These are phyloP conservation scores for Austrofundulus limnaeus DNA, from an alignment of 2,113 vertebrate species.

Conservation along the genomic window DNA sequence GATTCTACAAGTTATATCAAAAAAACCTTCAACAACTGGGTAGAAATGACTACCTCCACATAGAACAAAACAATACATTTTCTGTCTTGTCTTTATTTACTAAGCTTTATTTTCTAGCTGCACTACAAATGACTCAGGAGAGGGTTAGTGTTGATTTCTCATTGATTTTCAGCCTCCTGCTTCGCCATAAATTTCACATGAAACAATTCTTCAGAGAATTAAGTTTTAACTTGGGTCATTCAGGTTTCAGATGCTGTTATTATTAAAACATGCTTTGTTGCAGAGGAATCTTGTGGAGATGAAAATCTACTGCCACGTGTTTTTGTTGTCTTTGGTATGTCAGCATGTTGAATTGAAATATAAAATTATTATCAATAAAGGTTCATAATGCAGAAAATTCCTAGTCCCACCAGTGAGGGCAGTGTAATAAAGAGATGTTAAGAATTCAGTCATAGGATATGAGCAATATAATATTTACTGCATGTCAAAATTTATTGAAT, in stretches of 20 bases:
- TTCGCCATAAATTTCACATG: slow-evolving; percentile 69
- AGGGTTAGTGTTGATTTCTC: slow-evolving; percentile 60
- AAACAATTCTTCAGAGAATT: slow-evolving; percentile 58
- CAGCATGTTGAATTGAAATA: slow-evolving; percentile 57
- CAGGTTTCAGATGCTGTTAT: slow-evolving; percentile 69
- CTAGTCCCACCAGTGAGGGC: slow-evolving; percentile 7
- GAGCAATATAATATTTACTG: slow-evolving; percentile 48
- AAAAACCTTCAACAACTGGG: slow-evolving; percentile 44
- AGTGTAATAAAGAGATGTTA: slow-evolving; percentile 43
- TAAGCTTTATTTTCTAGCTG: slow-evolving; percentile 45
- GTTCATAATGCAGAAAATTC: slow-evolving; percentile 50
- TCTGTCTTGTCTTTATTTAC: slow-evolving; percentile 65
- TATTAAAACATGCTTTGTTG: slow-evolving; percentile 58
- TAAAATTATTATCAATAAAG: slow-evolving; percentile 64
- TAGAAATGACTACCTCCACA: slow-evolving; percentile 55
- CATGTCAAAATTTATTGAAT: slow-evolving; percentile 48
- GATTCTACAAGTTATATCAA: slow-evolving; percentile 47
- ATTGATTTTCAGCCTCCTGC: slow-evolving; percentile 61
- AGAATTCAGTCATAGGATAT: slow-evolving; percentile 36
- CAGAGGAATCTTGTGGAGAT: slow-evolving; percentile 58
- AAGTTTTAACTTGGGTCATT: slow-evolving; percentile 65
- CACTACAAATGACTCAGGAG: slow-evolving; percentile 57
- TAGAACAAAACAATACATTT: slow-evolving; percentile 48
- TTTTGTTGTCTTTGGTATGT: slow-evolving; percentile 40
- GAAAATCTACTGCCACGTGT: slow-evolving; percentile 57